These are phyloP conservation scores for Hypothenemus hampei DNA, from an alignment of 1,140 invertebrate genomes.

Conservation along the genomic window DNA sequence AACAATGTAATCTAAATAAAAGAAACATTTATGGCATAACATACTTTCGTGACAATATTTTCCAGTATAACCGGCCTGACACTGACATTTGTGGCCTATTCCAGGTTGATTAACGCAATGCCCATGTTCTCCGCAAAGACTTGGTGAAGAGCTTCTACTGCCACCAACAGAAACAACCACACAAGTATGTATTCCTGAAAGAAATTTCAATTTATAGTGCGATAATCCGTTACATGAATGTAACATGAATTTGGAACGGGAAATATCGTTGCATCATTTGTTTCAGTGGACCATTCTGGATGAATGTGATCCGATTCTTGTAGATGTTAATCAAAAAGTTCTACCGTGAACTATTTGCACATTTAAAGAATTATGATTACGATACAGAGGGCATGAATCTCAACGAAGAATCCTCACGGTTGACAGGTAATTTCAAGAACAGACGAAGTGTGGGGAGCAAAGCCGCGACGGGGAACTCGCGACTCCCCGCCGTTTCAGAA, in stretches of 20 bases:
- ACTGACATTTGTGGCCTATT: slow-evolving; percentile 64
- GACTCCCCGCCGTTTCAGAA: slow-evolving; percentile 20
- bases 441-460: slow-evolving; percentile 16
- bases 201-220: not conserved
- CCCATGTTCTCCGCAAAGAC: slow-evolving; percentile 72
- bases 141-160: slow-evolving; percentile 40
- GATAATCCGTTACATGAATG: no score
- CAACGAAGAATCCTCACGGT: slow-evolving; percentile 9
- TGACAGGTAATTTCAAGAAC: slow-evolving; percentile 30
- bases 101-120: slow-evolving; percentile 62
- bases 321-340: no score
- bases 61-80: slow-evolving; percentile 71
- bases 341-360: not conserved
- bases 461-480: slow-evolving; percentile 14
- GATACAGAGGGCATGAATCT: slow-evolving; percentile 19
- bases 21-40: slow-evolving; percentile 40
- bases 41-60: slow-evolving; percentile 69
- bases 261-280: no score
- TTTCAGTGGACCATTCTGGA: no score
- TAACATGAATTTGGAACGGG: no score
- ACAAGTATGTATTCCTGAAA: slow-evolving; percentile 49
- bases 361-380: no score
- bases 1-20: slow-evolving; percentile 25
- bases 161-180: slow-evolving; percentile 48
- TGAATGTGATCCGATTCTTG: no score